Percentiles rank a stretch among this genome's conserved stretches.
Conservation (phyloP, 2,888 invertebrate genomes). For the Hypselothyrea guttata region DNA sequence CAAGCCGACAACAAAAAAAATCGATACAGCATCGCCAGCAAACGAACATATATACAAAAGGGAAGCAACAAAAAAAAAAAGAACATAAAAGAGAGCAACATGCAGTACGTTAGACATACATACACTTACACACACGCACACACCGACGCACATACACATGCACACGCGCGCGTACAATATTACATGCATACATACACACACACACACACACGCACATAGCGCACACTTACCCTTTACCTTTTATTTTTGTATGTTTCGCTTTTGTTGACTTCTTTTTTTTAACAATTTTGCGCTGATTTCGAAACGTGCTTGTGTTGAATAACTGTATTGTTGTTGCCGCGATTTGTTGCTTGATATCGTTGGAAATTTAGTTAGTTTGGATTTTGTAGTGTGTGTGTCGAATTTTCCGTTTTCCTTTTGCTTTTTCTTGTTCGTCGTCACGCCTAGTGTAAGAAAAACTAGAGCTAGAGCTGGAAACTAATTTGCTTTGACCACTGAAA, state of each 20-base stretch:
- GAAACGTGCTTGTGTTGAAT: conserved; percentile 33
- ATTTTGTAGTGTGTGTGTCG: conserved; percentile 46
- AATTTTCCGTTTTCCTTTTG: too few species aligned
- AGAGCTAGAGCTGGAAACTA: conserved; percentile 51
- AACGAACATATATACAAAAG: conserved; percentile 22
- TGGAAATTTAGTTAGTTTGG: conserved; percentile 37
- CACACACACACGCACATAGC: conserved; percentile 18
- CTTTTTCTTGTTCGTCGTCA: conserved; percentile 56
- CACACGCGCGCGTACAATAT: conserved; percentile 33
- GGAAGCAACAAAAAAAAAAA: conserved; percentile 59
- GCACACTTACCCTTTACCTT: conserved; percentile 57
- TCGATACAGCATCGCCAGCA: conserved; percentile 71
- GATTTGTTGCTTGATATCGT: conserved; percentile 19
- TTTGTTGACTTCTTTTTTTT: conserved; percentile 58
- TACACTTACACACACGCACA: conserved; percentile 13
- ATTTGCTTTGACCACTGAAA: conserved; percentile 62
- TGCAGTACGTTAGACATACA: conserved; percentile 37
- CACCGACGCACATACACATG: conserved; percentile 18
- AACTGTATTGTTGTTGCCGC: conserved; percentile 24
- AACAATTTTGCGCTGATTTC: conserved; percentile 50
- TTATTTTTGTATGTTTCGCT: conserved; percentile 59
- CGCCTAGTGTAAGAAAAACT: conserved; percentile 60
- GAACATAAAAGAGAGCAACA: conserved; percentile 54
- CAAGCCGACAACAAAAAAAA: conserved; percentile 63
- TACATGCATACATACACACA: conserved; percentile 24